Conservation (phyloP, 2,113 vertebrate genomes). For the Chaetops frenatus region DNA sequence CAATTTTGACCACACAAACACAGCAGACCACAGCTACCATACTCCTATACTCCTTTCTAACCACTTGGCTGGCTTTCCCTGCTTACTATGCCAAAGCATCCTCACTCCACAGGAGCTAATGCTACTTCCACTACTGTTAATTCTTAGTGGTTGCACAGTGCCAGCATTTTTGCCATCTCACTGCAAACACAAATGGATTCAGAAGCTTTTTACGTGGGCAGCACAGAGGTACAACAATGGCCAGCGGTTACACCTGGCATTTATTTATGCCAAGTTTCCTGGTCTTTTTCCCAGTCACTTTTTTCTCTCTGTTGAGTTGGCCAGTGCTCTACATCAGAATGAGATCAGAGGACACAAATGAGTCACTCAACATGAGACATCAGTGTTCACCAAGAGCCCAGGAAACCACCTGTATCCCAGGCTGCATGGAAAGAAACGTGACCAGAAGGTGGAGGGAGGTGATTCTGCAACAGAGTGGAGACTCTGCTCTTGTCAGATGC, state of each 20-base stretch:
- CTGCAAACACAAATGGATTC: background rate
- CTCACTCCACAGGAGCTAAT: background rate
- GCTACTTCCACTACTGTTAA: background rate
- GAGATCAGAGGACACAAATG: background rate
- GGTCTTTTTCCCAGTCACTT: background rate
- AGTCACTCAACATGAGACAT: background rate
- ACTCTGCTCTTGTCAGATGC: background rate
- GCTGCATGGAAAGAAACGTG: fast-evolving
- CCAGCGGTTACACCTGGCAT: background rate
- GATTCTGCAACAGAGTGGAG: too few relatives aligned
- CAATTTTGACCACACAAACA: background rate
- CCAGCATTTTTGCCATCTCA: background rate
- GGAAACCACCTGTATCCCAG: background rate
- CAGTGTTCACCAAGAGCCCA: background rate
- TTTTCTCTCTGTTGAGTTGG: background rate
- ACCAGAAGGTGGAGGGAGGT: fast-evolving
- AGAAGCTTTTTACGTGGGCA: background rate
- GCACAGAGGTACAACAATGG: background rate
- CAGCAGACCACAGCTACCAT: background rate
- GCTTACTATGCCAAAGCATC: background rate
- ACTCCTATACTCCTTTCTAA: background rate
- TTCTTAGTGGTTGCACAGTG: background rate
- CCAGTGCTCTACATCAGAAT: background rate
- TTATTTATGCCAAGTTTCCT: background rate
- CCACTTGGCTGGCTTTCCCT: background rate